These are phyloP conservation scores for Vultur gryphus DNA, from an alignment of 2,797 vertebrate genomes.

Conservation along the genomic window DNA sequence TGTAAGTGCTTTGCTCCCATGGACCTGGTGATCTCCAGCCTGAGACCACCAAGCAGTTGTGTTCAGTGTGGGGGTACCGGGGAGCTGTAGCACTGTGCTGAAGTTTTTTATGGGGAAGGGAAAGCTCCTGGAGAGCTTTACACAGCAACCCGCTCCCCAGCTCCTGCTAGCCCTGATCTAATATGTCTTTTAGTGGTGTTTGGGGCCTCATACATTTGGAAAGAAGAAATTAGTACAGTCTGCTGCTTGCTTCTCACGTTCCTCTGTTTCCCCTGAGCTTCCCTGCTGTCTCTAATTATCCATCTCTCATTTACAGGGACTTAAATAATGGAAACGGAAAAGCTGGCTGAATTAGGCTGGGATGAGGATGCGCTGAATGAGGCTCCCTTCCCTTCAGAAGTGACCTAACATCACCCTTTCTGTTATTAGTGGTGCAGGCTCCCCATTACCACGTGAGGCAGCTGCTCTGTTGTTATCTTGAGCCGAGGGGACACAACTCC, in stretches of 20 bases:
- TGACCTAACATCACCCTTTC: neutral
- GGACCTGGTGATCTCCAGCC: neutral
- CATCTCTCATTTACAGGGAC: neutral
- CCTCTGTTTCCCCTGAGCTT: neutral
- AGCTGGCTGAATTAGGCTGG: neutral
- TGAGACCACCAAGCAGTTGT: neutral
- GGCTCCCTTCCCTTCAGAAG: neutral
- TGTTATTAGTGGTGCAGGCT: neutral
- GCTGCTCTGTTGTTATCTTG: neutral
- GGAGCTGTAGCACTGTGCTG: neutral
- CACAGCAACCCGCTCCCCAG: neutral
- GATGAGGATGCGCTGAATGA: neutral
- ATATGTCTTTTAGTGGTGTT: constrained; percentile 10
- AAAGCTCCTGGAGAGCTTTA: neutral
- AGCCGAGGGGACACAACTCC: neutral
- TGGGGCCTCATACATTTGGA: neutral
- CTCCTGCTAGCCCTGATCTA: neutral
- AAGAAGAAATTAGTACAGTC: neutral
- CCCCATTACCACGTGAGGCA: neutral
- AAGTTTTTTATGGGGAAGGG: neutral
- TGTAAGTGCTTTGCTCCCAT: neutral
- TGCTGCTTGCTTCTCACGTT: neutral
- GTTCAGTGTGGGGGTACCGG: neutral
- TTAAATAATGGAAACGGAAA: neutral
- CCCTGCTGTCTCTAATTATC: neutral